Conservation (phyloP, 2,888 invertebrate species). For the Cephus runcator region DNA sequence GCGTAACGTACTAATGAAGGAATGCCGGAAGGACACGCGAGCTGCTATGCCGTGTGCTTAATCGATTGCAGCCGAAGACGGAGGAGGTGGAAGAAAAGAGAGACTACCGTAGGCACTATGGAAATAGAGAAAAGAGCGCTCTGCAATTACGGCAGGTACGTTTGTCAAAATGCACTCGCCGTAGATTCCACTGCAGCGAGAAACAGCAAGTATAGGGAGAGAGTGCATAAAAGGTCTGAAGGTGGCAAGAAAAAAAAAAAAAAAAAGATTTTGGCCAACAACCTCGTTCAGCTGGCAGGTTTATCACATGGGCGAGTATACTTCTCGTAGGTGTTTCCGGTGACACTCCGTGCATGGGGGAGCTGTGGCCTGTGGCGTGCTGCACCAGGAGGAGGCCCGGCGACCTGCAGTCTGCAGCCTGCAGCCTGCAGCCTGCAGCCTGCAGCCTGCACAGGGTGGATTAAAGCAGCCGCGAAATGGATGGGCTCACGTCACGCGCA, state of each 20-base stretch:
- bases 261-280: too few species aligned
- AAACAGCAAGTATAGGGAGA: not conserved
- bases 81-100: not conserved
- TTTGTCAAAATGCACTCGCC: not conserved
- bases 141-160: not conserved
- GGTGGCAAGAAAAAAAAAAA: too few species aligned
- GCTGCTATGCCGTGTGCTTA: not conserved
- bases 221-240: too few species aligned
- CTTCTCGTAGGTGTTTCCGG: not conserved
- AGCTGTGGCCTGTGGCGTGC: not conserved
- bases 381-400: not conserved
- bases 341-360: not conserved
- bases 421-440: not conserved
- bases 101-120: not conserved
- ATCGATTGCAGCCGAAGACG: not conserved
- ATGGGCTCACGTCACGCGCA: conserved; percentile 40
- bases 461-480: conserved; percentile 38
- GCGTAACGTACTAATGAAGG: not conserved
- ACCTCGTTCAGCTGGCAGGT: not conserved
- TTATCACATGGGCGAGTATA: not conserved
- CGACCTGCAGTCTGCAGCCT: not conserved
- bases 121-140: not conserved
- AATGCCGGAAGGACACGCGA: not conserved
- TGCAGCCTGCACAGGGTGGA: conserved; percentile 14
- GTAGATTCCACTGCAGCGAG: not conserved